phyloP scores from a whole-genome alignment of 2,888 invertebrate genomes.

The Cantharis flavilabris region DNA sequence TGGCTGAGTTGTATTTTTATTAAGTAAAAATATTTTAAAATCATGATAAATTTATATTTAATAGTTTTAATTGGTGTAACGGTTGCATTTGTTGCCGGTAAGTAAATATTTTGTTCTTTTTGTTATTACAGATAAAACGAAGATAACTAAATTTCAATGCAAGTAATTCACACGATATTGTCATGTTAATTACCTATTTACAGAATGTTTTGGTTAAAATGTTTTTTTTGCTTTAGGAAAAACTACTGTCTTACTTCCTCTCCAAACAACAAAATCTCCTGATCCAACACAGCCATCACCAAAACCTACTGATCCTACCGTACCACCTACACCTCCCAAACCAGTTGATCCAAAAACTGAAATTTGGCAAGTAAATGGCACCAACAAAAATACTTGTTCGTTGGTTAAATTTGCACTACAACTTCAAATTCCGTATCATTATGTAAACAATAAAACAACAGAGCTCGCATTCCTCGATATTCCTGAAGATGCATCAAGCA shows the following conservation, averaged over 20 bases:
- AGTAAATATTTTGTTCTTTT: not conserved
- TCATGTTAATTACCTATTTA: not conserved
- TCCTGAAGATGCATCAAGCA: slow-evolving; percentile 52
- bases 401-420: slow-evolving; percentile 69
- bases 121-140: not conserved
- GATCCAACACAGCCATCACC: slow-evolving; percentile 46
- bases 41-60: not conserved
- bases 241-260: not conserved
- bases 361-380: slow-evolving; percentile 57
- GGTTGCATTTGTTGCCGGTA: not conserved
- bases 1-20: not conserved
- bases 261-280: not conserved
- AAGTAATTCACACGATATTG: not conserved
- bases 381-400: slow-evolving; percentile 60
- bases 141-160: not conserved
- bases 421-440: slow-evolving; percentile 62
- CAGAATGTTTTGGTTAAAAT: not conserved
- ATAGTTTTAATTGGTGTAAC: not conserved
- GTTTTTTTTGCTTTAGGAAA: not conserved
- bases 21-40: not conserved
- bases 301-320: slow-evolving; percentile 40
- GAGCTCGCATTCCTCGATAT: slow-evolving; percentile 51
- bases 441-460: slow-evolving; percentile 49
- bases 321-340: slow-evolving; percentile 42
- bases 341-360: slow-evolving; percentile 52